A percentile compares a stretch with the other conserved stretches of the same genome.
Conservation (phyloP, 2,113 vertebrate species). For the Bambusicola thoracicus region DNA sequence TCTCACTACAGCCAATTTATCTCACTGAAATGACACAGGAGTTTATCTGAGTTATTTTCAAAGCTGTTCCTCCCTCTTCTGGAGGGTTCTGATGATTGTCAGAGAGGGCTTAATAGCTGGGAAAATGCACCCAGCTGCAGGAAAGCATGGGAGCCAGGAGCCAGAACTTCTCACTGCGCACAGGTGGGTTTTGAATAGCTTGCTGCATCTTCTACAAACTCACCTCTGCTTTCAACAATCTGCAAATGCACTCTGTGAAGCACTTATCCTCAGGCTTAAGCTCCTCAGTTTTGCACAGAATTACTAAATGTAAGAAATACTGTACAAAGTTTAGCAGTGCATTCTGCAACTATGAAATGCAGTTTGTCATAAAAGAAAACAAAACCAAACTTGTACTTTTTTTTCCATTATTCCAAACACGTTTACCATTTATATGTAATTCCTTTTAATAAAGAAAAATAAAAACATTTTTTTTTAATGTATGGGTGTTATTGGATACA, state of each 20-base stretch:
- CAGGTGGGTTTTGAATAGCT: background rate
- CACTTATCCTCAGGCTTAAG: background rate
- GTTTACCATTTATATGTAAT: background rate
- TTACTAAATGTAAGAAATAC: background rate
- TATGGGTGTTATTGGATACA: background rate
- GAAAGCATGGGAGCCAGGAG: background rate
- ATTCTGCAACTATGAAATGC: background rate
- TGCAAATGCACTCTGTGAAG: background rate
- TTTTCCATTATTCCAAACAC: background rate
- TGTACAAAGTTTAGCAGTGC: background rate
- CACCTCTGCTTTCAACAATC: background rate
- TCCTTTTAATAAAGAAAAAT: background rate
- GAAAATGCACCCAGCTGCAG: background rate
- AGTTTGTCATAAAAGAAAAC: background rate
- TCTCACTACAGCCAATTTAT: background rate
- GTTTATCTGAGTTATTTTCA: background rate
- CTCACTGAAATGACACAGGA: background rate
- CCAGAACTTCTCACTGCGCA: background rate
- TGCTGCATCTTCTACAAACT: background rate
- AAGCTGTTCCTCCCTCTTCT: background rate
- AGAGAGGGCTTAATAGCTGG: rapidly evolving
- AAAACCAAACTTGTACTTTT: background rate
- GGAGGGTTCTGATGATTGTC: background rate
- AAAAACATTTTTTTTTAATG: background rate
- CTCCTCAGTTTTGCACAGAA: background rate